Evolutionary conservation across 1,140 invertebrate species (phyloP), one percentile per base, ranked within the genome.

Genomic region (Leptonema lineaticorne): DNA sequence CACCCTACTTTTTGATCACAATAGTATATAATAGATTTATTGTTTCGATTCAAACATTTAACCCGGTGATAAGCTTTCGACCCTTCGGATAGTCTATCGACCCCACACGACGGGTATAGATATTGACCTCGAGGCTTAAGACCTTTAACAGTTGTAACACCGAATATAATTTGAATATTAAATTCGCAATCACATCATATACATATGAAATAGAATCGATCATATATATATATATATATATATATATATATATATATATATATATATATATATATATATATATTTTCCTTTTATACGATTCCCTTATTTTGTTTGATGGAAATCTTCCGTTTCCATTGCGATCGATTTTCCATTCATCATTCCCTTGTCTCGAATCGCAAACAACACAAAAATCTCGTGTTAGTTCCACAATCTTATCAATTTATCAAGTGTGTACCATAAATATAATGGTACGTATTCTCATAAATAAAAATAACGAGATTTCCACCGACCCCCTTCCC

Each of bases 391-490:
- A 67, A 59, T 53, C 50, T 68, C 46, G 28, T 20, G 58, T 20
- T 53, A 37, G 29, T 68, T 48, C 59, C 59, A 27, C 60, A 68
- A 68, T 68, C 67, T 62, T 63, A 68, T 63, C 67, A 68, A 68
- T 68, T 68, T 68, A 68, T 68, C 67, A 68, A 48, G 29, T 59
- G 53, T 33, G 67, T 59, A 62, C 50, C 67, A 53, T 53, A 63
- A 56, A 53, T 56, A 56, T 48, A 68, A 68, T 56, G 28, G 67
- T 29, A 33, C 22, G 27, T 63, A 60, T 33, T 50, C 45, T n/a
- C 45, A 68, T 63, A 68, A 68, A 68, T 68, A 68, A 68, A 66
- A 66, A 66, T 66, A 66, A 66, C 63, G 63, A 66, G 63, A 66
- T 66, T 56, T 37, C 20, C 53, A 11, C 4, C 30, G 5, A 5